Conservation (phyloP, 2,888 invertebrate species). For the Chrysomela aeneicollis region DNA sequence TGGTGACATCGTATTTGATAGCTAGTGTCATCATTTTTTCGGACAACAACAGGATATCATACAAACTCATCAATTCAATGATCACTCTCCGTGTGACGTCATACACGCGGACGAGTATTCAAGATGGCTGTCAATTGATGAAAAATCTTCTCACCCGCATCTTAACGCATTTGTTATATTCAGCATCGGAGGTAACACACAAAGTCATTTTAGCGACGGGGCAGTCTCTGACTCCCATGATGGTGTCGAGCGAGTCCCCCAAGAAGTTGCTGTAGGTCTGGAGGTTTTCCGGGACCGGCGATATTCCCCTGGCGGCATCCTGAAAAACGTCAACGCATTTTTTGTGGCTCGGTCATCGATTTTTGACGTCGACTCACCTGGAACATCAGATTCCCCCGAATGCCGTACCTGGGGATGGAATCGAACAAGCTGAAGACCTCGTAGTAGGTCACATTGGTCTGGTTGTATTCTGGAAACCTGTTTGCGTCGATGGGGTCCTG, state of each 20-base stretch:
- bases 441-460: slow-evolving; percentile 51
- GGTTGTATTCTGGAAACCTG: slow-evolving; percentile 1
- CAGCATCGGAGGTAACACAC: slow-evolving; percentile 90
- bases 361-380: slow-evolving; percentile 77
- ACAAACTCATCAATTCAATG: too few relatives aligned
- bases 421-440: slow-evolving; percentile 79
- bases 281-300: slow-evolving; percentile 72
- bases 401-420: slow-evolving; percentile 73
- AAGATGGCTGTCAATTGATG: too few relatives aligned
- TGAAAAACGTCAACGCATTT: slow-evolving; percentile 51
- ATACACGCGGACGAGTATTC: too few relatives aligned
- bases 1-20: too few relatives aligned
- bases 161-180: slow-evolving; percentile 89
- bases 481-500: slow-evolving; percentile 18
- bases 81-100: too few relatives aligned
- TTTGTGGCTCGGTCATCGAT: too few relatives aligned
- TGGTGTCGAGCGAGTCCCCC: slow-evolving; percentile 71
- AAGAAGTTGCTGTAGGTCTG: slow-evolving; percentile 82
- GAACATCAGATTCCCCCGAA: slow-evolving; percentile 77
- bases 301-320: slow-evolving; percentile 77
- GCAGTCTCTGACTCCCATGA: slow-evolving; percentile 81
- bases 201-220: slow-evolving; percentile 85
- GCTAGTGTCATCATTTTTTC: too few relatives aligned
- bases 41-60: too few relatives aligned
- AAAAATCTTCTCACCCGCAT: slow-evolving; percentile 83